A percentile compares a stretch with the other conserved stretches of the same genome.
Conservation (phyloP, 2,888 invertebrate species). For the Eretmocerus hayati region DNA sequence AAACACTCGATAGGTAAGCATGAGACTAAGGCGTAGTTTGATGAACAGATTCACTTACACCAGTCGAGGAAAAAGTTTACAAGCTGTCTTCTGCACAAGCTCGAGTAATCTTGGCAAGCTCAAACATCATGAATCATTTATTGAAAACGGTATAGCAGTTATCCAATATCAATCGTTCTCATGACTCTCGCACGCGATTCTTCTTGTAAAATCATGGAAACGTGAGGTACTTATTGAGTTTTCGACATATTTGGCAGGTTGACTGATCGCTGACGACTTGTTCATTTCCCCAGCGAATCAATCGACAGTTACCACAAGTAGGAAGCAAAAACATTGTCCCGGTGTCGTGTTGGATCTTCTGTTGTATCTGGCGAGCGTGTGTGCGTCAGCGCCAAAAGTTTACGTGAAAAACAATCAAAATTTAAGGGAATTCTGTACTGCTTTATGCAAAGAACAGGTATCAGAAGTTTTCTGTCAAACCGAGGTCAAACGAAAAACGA, state of each 20-base stretch:
- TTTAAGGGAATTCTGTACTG: no score
- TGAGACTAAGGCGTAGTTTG: no score
- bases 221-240: not conserved
- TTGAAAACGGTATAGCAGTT: slow-evolving; percentile 3
- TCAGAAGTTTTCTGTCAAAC: no score
- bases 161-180: slow-evolving; percentile 12
- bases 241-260: slow-evolving; percentile 20
- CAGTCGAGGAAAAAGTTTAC: no score
- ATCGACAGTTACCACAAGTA: not conserved
- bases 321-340: not conserved
- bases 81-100: no score
- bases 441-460: no score
- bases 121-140: slow-evolving; percentile 14
- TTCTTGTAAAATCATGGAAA: not conserved
- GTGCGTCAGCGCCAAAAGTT: no score
- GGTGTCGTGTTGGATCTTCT: slow-evolving; percentile 1
- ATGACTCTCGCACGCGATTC: not conserved
- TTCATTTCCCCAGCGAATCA: not conserved
- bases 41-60: no score
- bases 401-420: no score
- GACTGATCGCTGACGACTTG: slow-evolving; percentile 4
- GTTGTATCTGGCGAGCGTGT: slow-evolving; percentile 17
- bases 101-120: no score
- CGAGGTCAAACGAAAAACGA: no score
- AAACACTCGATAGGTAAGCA: no score